phyloP scores from a whole-genome alignment of 2,113 vertebrate species.

The Scomber japonicus region DNA sequence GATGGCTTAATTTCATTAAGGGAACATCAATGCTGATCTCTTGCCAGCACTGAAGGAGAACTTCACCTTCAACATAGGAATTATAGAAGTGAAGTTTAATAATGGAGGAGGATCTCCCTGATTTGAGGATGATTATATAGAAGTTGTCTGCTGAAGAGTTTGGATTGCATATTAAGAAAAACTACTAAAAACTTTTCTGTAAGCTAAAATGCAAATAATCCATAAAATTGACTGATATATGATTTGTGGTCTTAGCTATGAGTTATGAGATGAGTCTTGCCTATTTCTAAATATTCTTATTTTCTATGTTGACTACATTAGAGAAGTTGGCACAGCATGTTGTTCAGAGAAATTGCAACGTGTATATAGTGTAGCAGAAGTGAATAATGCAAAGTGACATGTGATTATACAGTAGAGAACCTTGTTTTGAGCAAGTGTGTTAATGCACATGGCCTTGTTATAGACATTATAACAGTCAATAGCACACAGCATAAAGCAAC shows the following conservation, averaged over 20 bases:
- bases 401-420: conserved; percentile 57
- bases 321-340: conserved; percentile 29
- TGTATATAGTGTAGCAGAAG: conserved; percentile 7
- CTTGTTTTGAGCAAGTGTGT: conserved; percentile 46
- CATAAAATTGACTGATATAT: not conserved
- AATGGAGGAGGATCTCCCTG: conserved; percentile 8
- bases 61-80: conserved; percentile 48
- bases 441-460: conserved; percentile 56
- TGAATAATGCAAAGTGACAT: conserved; percentile 38
- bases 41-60: conserved; percentile 54
- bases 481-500: conserved; percentile 48
- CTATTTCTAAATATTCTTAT: not conserved
- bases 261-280: not conserved
- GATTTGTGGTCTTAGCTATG: not conserved
- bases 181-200: not conserved
- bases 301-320: conserved; percentile 11
- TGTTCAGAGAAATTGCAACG: conserved; percentile 17
- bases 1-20: conserved; percentile 53
- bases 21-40: conserved; percentile 51
- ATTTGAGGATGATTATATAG: no score
- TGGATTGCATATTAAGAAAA: not conserved
- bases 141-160: not conserved
- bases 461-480: conserved; percentile 36
- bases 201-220: not conserved
- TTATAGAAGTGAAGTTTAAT: conserved; percentile 27